Evolutionary conservation across 2,797 vertebrate genomes (phyloP), one percentile per base, ranked within the genome.

Genomic region (Malurus splendens): DNA sequence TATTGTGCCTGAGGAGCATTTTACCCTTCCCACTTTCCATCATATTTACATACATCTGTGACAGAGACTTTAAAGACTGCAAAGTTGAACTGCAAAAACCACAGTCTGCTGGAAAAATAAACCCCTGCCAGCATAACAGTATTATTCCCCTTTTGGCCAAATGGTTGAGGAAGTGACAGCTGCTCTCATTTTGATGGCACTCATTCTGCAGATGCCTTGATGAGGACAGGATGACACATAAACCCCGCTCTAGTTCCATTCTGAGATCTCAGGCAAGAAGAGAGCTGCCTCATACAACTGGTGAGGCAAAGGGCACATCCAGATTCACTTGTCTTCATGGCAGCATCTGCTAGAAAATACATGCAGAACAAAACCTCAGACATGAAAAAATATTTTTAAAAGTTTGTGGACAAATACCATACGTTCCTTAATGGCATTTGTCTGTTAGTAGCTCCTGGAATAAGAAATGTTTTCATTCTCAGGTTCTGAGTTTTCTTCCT

Each of bases 381-480:
- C 6, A 20, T 76, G 66, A 80, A 95, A 95, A 87, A 85, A 85
- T 89, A 87, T 68, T 75, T 90, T 78, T 78, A 0, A 51, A 94
- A 90, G 75, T 89, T 90, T 93, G 70, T 88, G 71, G 92, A 93
- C 57, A 96, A 93, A 83, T 92, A 80, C 75, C 91, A 89, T 73
- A 59, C 73, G 0, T 92, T 95, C 55, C 64, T 86, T 88, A 90
- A 92, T 39, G 67, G n/a, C 50, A 89, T 85, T 94, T 87, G 51
- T 86, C 76, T 95, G 44, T 64, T 92, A 89, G 59, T 47, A 86
- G 70, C 70, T 94, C 70, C 94, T 95, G 90, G 93, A 94, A 90
- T 94, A 92, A 90, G 73, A 94, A 91, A 94, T 90, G 68, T 94
- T 96, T 96, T 94, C 80, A 41, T 95, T 95, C 89, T 94, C 77